These are phyloP conservation scores for Volucella bombylans DNA, from an alignment of 2,888 invertebrate genomes.

Conservation along the genomic window DNA sequence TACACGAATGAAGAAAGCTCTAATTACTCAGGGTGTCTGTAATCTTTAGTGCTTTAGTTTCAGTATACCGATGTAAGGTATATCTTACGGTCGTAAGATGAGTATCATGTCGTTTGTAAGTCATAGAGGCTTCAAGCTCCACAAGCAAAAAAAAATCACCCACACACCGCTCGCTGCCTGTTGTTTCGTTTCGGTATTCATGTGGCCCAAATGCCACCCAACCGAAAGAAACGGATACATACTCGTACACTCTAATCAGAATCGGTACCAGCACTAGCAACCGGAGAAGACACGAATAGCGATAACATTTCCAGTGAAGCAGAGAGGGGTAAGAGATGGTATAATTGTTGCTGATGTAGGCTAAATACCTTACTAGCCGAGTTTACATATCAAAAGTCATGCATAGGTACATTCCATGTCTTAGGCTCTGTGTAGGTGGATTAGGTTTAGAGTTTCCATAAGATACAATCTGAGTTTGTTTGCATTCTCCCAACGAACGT, in stretches of 20 bases:
- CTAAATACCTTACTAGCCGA: slow-evolving; percentile 11
- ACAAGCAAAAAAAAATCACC: slow-evolving; percentile 18
- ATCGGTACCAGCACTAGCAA: slow-evolving; percentile 32
- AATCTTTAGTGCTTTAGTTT: slow-evolving; percentile 16
- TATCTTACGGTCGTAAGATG: slow-evolving; percentile 46
- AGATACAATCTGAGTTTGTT: slow-evolving; percentile 25
- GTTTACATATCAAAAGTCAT: slow-evolving; percentile 16
- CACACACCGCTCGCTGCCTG: slow-evolving; percentile 4
- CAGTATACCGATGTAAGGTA: slow-evolving; percentile 37
- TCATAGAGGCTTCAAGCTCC: not conserved
- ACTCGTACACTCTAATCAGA: slow-evolving; percentile 37
- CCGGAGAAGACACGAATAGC: slow-evolving; percentile 39
- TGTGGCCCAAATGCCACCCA: slow-evolving; percentile 40
- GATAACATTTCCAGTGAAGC: slow-evolving; percentile 9
- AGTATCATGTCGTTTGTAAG: slow-evolving; percentile 48
- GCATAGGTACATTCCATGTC: slow-evolving; percentile 26
- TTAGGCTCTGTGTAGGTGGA: slow-evolving; percentile 54
- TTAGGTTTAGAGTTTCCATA: slow-evolving; percentile 51
- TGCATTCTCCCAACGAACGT: slow-evolving; percentile 5
- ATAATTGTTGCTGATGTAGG: slow-evolving; percentile 44
- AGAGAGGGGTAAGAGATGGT: slow-evolving; percentile 29
- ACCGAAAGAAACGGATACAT: slow-evolving; percentile 30
- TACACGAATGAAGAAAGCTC: slow-evolving; percentile 39
- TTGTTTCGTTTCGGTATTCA: slow-evolving; percentile 21
- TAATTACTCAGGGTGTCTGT: slow-evolving; percentile 26